Percentiles rank a stretch among this genome's conserved stretches.
phyloP scores from a whole-genome alignment of 1,140 invertebrate genomes.

The Chironomus tepperi region DNA sequence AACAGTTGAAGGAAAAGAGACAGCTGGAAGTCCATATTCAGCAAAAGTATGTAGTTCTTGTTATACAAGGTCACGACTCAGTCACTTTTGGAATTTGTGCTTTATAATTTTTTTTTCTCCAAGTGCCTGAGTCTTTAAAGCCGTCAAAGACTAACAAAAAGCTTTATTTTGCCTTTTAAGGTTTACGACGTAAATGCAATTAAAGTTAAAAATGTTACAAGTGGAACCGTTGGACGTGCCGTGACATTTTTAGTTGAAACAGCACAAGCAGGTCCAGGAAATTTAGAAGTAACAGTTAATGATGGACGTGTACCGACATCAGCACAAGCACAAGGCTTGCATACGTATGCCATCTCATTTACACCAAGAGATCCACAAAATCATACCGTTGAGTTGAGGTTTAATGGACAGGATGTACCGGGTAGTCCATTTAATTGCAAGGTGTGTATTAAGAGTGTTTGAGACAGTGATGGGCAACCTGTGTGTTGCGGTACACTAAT shows the following conservation, averaged over 20 bases:
- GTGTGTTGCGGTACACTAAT: too few relatives aligned
- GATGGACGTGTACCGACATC: conserved; percentile 91
- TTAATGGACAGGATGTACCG: conserved; percentile 93
- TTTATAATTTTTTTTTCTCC: too few relatives aligned
- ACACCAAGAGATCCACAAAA: conserved; percentile 80
- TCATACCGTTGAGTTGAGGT: conserved; percentile 88
- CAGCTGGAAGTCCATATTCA: conserved; percentile 81
- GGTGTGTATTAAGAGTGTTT: conserved; percentile 43
- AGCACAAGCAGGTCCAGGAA: conserved; percentile 90
- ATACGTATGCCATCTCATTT: conserved; percentile 95
- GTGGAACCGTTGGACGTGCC: conserved; percentile 83
- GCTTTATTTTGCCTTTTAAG: conserved; percentile 33
- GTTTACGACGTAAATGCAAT: conserved; percentile 93
- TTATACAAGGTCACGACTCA: neutral
- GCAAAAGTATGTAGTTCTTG: conserved; percentile 53
- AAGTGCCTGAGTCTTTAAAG: too few relatives aligned
- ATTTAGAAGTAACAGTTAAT: conserved; percentile 94
- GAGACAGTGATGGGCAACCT: too few relatives aligned
- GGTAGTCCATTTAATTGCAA: conserved; percentile 71
- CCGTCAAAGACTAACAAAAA: neutral
- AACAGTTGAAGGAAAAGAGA: conserved; percentile 63
- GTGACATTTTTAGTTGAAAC: conserved; percentile 97
- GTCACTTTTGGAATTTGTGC: neutral
- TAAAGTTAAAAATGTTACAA: conserved; percentile 82
- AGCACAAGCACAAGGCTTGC: conserved; percentile 87